Conservation (phyloP, 2,113 vertebrate genomes). For the Chaetura pelagica region DNA sequence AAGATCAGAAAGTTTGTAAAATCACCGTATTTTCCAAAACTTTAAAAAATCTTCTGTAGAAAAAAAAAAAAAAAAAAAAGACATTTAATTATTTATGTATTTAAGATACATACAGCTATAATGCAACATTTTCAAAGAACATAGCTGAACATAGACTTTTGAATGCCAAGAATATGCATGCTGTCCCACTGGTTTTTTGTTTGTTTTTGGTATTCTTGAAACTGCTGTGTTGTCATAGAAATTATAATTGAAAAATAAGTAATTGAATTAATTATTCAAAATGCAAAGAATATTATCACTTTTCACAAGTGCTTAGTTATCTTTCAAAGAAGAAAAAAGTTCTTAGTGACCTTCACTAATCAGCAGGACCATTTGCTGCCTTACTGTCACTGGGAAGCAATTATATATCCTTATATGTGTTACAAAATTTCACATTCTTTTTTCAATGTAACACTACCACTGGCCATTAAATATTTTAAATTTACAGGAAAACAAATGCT, state of each 20-base stretch:
- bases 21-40: background rate
- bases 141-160: background rate
- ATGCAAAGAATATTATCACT: background rate
- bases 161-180: background rate
- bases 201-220: background rate
- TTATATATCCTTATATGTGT: background rate
- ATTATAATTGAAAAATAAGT: background rate
- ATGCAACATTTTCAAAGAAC: background rate
- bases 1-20: background rate
- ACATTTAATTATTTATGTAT: background rate
- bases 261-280: background rate
- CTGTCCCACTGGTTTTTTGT: background rate
- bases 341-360: background rate
- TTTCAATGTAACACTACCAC: background rate
- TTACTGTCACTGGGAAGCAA: background rate
- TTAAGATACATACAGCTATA: background rate
- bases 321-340: background rate
- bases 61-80: background rate
- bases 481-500: background rate
- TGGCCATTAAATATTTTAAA: slow-evolving; percentile 16
- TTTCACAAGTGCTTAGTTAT: background rate
- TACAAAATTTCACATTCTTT: background rate
- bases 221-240: accelerated
- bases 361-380: background rate
- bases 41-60: background rate